A percentile compares a stretch with the other conserved stretches of the same genome.
phyloP scores from a whole-genome alignment of 2,113 vertebrate species.

The Xenopus tropicalis region UCB_Xtro_10.0 CM004444.2:157472501-157473000 shows the following conservation, averaged over 20 bases:
- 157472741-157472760: neutral
- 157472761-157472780: neutral
- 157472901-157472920: neutral
- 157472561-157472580: no score
- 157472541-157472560: no score
- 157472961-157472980: neutral
- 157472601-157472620: no score
- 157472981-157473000: neutral
- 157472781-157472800: neutral
- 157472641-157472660: neutral
- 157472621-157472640: neutral
- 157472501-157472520: no score
- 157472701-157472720: neutral
- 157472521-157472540: no score
- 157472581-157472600: no score
- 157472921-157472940: constrained; percentile 15
- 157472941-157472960: neutral
- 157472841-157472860: neutral
- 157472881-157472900: constrained; percentile 1
- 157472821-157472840: constrained; percentile 1
- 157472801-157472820: neutral
- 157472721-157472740: neutral
- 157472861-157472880: neutral
- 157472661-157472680: neutral
- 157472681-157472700: neutral